These are phyloP conservation scores for Apotomis turbidana DNA, from an alignment of 2,888 invertebrate species.

Conservation along the genomic window DNA sequence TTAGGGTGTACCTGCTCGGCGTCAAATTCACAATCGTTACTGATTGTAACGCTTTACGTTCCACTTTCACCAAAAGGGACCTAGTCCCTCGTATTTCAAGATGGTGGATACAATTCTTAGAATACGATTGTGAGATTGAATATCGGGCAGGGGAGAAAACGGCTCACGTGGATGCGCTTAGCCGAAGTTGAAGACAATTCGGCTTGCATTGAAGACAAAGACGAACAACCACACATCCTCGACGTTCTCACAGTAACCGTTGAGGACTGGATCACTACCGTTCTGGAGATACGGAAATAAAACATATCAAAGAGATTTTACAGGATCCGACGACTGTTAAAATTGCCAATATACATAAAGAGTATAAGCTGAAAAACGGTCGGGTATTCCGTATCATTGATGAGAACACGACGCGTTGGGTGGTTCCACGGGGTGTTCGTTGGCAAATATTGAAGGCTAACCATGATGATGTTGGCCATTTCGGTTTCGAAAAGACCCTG, in stretches of 20 bases:
- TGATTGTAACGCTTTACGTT: constrained; percentile 42
- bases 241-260: constrained; percentile 18
- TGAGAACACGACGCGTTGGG: constrained; percentile 33
- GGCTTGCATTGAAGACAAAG: neutral
- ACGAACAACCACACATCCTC: constrained; percentile 1
- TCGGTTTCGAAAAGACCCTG: constrained; percentile 47
- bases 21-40: constrained; percentile 41
- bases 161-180: constrained; percentile 25
- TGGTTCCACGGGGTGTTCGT: constrained; percentile 44
- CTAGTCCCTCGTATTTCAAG: constrained; percentile 39
- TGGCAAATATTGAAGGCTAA: constrained; percentile 46
- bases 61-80: constrained; percentile 31
- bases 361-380: constrained; percentile 35
- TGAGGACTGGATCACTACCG: constrained; percentile 38
- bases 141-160: constrained; percentile 21
- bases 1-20: constrained; percentile 43
- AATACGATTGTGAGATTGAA: constrained; percentile 21
- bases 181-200: no score
- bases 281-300: constrained; percentile 32
- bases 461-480: constrained; percentile 51
- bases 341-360: neutral
- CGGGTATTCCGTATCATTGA: constrained; percentile 17
- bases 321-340: neutral
- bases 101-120: constrained; percentile 35
- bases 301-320: constrained; percentile 2